phyloP scores from a whole-genome alignment of 64 coral and sea anemone species.

The Montipora efflorescens region DNA sequence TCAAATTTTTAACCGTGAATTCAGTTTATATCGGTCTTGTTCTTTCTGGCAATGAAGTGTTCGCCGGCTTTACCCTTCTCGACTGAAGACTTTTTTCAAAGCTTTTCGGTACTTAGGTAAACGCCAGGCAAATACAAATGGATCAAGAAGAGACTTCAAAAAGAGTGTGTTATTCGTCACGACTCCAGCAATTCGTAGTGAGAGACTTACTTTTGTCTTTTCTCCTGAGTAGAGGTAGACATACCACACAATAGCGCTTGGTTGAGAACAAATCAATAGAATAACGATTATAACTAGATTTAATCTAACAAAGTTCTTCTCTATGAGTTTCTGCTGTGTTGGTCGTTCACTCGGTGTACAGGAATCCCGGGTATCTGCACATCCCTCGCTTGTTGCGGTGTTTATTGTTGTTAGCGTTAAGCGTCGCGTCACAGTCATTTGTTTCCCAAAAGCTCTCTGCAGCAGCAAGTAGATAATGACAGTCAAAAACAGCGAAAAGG shows the following conservation, averaged over 20 bases:
- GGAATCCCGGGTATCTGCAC: neutral
- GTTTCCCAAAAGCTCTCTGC: constrained; percentile 57
- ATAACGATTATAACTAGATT: constrained; percentile 81
- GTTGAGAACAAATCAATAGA: constrained; percentile 68
- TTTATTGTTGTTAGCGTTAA: neutral
- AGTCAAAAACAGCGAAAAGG: constrained; percentile 55
- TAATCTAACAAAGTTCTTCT: constrained; percentile 72
- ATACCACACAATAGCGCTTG: constrained; percentile 65
- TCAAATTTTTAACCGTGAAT: too few species aligned
- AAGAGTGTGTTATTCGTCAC: constrained; percentile 62
- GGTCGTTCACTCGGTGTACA: neutral
- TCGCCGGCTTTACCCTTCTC: neutral
- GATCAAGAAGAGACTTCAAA: constrained; percentile 78
- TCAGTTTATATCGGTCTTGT: too few species aligned
- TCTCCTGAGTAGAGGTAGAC: constrained; percentile 31
- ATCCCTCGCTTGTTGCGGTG: neutral
- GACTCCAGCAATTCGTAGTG: constrained; percentile 31
- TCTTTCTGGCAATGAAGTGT: neutral
- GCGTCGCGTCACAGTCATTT: constrained; percentile 40
- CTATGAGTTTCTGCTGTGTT: neutral
- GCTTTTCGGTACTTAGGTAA: constrained; percentile 80
- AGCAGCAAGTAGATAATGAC: constrained; percentile 64
- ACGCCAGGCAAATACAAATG: constrained; percentile 80
- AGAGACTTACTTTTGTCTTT: neutral
- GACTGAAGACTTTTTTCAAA: constrained; percentile 32